phyloP scores from a whole-genome alignment of 2,797 vertebrate species.

The Lophius americanus region DNA sequence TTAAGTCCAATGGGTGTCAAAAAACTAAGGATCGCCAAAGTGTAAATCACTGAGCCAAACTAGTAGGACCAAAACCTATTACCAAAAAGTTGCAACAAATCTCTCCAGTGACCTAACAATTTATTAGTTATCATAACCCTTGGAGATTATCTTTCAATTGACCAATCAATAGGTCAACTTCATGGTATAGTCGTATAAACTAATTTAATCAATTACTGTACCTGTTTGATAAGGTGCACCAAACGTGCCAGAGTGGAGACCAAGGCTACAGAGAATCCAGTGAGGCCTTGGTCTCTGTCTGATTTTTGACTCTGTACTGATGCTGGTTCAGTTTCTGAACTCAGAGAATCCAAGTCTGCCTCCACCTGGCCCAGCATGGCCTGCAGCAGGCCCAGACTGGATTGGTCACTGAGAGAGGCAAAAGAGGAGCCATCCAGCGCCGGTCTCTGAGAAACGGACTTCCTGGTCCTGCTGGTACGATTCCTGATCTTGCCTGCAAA shows the following conservation, averaged over 20 bases:
- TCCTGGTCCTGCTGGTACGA: conserved; percentile 57
- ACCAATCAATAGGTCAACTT: too few relatives aligned
- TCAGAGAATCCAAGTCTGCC: conserved; percentile 81
- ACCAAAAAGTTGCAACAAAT: too few relatives aligned
- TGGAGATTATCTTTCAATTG: too few relatives aligned
- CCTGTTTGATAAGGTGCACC: conserved; percentile 87
- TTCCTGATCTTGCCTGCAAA: conserved; percentile 66
- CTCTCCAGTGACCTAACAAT: too few relatives aligned
- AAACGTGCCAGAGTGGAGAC: conserved; percentile 88
- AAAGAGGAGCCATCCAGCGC: conserved; percentile 65
- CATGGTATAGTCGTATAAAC: not conserved
- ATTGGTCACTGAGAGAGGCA: conserved; percentile 68
- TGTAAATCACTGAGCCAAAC: too few relatives aligned
- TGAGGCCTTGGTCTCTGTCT: conserved; percentile 78
- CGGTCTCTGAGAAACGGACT: conserved; percentile 52
- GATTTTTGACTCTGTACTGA: conserved; percentile 49
- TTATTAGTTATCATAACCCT: too few relatives aligned
- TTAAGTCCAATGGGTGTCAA: not conserved
- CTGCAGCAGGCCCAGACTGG: conserved; percentile 86
- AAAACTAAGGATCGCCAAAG: not conserved
- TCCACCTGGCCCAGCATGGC: conserved; percentile 89
- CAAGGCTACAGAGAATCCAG: conserved; percentile 90
- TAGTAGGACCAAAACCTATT: too few relatives aligned
- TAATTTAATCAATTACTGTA: conserved; percentile 40
- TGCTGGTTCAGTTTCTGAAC: conserved; percentile 65